These are phyloP conservation scores for Antheraea mylitta DNA, from an alignment of 1,140 invertebrate genomes.

Conservation along the genomic window DNA sequence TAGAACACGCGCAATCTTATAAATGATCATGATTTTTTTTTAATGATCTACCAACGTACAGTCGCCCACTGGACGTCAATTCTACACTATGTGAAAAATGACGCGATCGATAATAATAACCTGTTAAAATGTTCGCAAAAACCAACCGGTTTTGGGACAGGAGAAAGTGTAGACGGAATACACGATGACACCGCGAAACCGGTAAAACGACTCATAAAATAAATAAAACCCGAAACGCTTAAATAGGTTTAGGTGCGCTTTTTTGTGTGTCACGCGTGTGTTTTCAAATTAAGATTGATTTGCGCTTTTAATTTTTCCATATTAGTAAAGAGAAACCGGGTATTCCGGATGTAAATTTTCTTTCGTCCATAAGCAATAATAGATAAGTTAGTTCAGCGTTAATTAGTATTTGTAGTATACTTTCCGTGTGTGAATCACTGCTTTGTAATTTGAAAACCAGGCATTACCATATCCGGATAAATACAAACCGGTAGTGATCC, in stretches of 20 bases:
- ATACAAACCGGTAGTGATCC: background rate
- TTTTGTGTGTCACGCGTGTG: constrained; percentile 49
- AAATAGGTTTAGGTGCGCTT: constrained; percentile 44
- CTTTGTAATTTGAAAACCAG: background rate
- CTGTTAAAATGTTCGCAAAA: background rate
- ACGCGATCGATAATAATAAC: background rate
- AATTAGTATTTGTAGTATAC: constrained; percentile 18
- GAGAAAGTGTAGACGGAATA: constrained; percentile 61
- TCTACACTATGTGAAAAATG: background rate
- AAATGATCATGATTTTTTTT: background rate
- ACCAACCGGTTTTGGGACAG: constrained; percentile 48
- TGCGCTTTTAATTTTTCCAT: constrained; percentile 7
- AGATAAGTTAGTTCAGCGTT: constrained; percentile 37
- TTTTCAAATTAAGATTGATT: constrained; percentile 16
- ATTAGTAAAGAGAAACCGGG: background rate
- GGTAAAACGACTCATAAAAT: constrained; percentile 50
- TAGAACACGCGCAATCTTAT: background rate
- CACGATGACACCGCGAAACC: constrained; percentile 57
- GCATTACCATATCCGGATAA: background rate
- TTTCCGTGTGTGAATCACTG: background rate
- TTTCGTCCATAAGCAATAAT: constrained; percentile 56
- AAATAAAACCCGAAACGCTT: constrained; percentile 24
- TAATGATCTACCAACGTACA: background rate
- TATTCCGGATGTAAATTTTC: constrained; percentile 30
- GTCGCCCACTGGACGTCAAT: background rate